Evolutionary conservation across 2,113 vertebrate species (phyloP).

Genomic region (Vireo altiloquus): DNA sequence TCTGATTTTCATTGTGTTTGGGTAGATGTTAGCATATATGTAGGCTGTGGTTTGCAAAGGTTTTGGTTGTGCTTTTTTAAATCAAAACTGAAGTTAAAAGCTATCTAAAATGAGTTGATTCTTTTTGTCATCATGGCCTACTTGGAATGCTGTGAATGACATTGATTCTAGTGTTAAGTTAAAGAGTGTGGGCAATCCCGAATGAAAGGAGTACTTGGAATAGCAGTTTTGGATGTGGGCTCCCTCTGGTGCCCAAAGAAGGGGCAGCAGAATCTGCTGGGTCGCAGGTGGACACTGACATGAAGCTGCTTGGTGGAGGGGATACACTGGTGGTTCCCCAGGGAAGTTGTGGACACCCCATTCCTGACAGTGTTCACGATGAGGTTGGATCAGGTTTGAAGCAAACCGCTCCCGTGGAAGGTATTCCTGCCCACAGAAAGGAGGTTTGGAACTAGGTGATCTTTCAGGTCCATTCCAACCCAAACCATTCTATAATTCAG

Average conservation of each 20-base stretch:
- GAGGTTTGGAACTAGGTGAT: not conserved
- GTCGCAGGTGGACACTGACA: accelerated
- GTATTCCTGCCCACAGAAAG: not conserved
- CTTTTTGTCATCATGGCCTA: accelerated
- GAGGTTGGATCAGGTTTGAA: not conserved
- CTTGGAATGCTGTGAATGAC: not conserved
- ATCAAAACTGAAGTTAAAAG: not conserved
- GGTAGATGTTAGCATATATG: not conserved
- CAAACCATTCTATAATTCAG: accelerated
- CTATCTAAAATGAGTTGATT: not conserved
- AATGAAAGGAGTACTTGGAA: not conserved
- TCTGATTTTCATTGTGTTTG: not conserved
- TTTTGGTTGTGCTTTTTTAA: not conserved
- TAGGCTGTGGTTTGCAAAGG: not conserved
- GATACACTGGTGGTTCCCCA: accelerated
- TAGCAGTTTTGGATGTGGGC: not conserved
- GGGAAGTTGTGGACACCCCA: not conserved
- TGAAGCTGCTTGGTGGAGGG: not conserved
- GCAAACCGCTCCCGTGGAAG: not conserved
- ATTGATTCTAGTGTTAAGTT: not conserved
- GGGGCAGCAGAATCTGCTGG: not conserved
- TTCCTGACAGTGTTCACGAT: not conserved
- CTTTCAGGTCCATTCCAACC: not conserved
- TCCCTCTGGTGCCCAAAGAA: not conserved
- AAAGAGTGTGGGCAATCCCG: not conserved